phyloP scores from a whole-genome alignment of 2,797 vertebrate genomes.

The Numenius phaeopus region DNA sequence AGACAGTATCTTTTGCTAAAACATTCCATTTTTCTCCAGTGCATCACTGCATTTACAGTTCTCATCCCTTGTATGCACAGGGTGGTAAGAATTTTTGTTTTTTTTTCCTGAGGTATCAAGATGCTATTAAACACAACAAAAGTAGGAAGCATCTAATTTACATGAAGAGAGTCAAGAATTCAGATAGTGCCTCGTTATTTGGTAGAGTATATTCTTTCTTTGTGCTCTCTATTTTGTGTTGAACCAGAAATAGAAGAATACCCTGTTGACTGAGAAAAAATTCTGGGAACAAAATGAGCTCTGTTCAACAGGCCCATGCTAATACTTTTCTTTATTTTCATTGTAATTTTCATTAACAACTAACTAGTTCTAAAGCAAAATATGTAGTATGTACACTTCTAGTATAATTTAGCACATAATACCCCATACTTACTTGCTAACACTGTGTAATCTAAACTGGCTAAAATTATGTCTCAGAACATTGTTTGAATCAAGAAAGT shows the following conservation, averaged over 20 bases:
- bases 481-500: background rate
- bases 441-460: background rate
- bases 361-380: background rate
- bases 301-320: background rate
- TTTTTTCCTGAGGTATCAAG: background rate
- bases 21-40: background rate
- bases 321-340: background rate
- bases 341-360: background rate
- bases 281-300: fast-evolving
- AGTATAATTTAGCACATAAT: background rate
- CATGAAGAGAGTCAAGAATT: background rate
- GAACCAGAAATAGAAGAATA: background rate
- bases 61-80: background rate
- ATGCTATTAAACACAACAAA: background rate
- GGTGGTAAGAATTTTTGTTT: background rate
- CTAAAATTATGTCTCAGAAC: background rate
- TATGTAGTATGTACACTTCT: background rate
- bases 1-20: background rate
- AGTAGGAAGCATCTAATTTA: background rate
- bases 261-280: background rate
- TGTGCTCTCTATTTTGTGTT: background rate
- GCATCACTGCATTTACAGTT: background rate
- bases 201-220: background rate
- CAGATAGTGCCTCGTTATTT: background rate
- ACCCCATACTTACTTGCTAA: background rate